Evolutionary conservation across 2,888 invertebrate genomes (phyloP), one percentile per base, ranked within the genome.

Genomic region (Adelphocoris suturalis): DNA sequence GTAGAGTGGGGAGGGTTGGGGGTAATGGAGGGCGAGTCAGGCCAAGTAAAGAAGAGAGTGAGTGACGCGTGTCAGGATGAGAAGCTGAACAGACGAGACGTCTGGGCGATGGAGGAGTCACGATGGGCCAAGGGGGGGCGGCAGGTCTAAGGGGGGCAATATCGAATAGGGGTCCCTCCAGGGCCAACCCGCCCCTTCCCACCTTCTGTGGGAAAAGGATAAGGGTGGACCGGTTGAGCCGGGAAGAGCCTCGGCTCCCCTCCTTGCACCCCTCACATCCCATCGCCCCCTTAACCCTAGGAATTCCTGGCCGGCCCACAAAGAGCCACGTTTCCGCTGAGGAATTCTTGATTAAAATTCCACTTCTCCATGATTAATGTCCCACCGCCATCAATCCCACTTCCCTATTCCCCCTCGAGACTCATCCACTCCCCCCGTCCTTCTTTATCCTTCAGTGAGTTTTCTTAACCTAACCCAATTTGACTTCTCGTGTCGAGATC

Each of bases 331-430:
- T 89, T 86, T 52, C 86, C 90, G 80, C 85, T 23, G 89, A 82
- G 91, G 91, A 91, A 91, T 91, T 89, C 91, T 90, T 90, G 90
- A 91, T 91, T 91, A 90, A 91, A 91, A 91, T 91, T 91, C 91
- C 91, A 90, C 90, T 90, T 90, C 89, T 90, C 90, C 90, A 90
- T 90, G 90, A 90, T 90, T 90, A 90, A 90, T 90, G 90, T 89
- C 85, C 78, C 75, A n/a, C 75, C 80, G 80, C 89, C 81, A 89
- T 89, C 89, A 89, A 89, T 89, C 88, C 89, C 75, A 47, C 75
- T 86, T 82, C 47, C 52, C 82, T 82, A 82, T 82, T 82, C 82
- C 82, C 68, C 11, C 61, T 61, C 19, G 52, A 14, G 2, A 19
- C 19, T 68, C 68, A 68, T 23, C 68, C 23, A 23, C 52, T 47